These are phyloP conservation scores for Agrochola litura DNA, from an alignment of 2,888 invertebrate genomes.

Conservation along the genomic window DNA sequence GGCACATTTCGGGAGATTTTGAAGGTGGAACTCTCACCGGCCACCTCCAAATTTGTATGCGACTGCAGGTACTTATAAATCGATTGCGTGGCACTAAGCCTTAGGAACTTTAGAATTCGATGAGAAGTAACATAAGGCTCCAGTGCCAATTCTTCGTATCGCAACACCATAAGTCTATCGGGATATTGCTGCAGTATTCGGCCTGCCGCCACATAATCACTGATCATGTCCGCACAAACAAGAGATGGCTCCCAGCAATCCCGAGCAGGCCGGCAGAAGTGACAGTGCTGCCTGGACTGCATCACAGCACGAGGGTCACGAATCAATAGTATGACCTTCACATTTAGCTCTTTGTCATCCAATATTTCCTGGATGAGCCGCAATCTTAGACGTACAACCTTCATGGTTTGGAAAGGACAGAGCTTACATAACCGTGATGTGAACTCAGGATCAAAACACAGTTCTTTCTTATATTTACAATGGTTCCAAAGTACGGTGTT, in stretches of 20 bases:
- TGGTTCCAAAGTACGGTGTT: conserved; percentile 96
- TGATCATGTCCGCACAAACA: conserved; percentile 95
- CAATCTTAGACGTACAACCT: conserved; percentile 95
- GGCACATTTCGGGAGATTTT: too few species aligned
- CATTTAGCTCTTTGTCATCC: conserved; percentile 92
- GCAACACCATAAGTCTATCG: too few species aligned
- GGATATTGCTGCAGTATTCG: conserved; percentile 91
- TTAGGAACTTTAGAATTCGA: too few species aligned
- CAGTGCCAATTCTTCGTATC: too few species aligned
- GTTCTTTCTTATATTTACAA: conserved; percentile 91
- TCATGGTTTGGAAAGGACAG: conserved; percentile 97
- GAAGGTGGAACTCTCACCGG: too few species aligned
- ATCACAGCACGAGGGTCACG: conserved; percentile 96
- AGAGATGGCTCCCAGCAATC: conserved; percentile 95
- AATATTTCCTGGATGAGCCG: conserved; percentile 93
- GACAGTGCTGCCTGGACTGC: conserved; percentile 95
- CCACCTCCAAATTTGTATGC: too few species aligned
- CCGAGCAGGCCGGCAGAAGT: conserved; percentile 93
- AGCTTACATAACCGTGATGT: conserved; percentile 94
- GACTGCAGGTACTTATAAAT: too few species aligned
- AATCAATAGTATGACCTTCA: conserved; percentile 94
- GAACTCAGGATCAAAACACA: conserved; percentile 91
- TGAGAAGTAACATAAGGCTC: too few species aligned
- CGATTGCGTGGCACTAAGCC: too few species aligned
- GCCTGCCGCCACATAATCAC: conserved; percentile 94